These are phyloP conservation scores for Lordiphosa clarofinis DNA, from an alignment of 1,140 invertebrate genomes.

Conservation along the genomic window DNA sequence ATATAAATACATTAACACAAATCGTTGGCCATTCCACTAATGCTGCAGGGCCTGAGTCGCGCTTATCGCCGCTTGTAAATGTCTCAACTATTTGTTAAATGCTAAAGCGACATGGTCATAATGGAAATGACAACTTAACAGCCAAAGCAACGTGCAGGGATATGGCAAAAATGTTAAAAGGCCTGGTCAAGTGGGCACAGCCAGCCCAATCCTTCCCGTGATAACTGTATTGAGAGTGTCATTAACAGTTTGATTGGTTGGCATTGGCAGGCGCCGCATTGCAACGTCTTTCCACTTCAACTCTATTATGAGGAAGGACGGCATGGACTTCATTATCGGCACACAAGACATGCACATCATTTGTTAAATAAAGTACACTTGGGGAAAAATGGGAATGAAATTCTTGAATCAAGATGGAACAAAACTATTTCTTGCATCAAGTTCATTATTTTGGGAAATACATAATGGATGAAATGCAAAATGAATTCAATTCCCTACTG, in stretches of 20 bases:
- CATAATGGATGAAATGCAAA: too few species aligned
- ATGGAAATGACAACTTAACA: constrained; percentile 79
- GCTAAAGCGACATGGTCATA: constrained; percentile 79
- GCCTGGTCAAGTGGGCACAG: constrained; percentile 50
- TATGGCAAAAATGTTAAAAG: constrained; percentile 70
- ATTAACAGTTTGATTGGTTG: constrained; percentile 79
- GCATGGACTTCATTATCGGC: constrained; percentile 47
- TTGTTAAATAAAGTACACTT: constrained; percentile 65
- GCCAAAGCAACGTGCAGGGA: constrained; percentile 17
- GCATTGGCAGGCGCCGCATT: constrained; percentile 14
- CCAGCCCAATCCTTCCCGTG: constrained; percentile 15
- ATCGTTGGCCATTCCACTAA: constrained; percentile 33
- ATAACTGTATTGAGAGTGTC: constrained; percentile 79
- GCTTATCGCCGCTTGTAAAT: constrained; percentile 74
- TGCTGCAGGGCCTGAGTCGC: not conserved
- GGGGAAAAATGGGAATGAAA: not conserved
- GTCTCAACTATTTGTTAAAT: constrained; percentile 80
- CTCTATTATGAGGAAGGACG: constrained; percentile 50
- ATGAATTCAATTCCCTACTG: too few species aligned
- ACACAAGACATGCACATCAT: constrained; percentile 65
- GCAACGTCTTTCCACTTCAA: constrained; percentile 24
- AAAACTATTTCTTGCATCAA: too few species aligned
- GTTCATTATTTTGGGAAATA: too few species aligned
- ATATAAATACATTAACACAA: constrained; percentile 73
- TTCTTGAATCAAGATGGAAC: not conserved